phyloP scores from a whole-genome alignment of 1,140 invertebrate genomes.

The Macrotrachela quadricornifera region DNA sequence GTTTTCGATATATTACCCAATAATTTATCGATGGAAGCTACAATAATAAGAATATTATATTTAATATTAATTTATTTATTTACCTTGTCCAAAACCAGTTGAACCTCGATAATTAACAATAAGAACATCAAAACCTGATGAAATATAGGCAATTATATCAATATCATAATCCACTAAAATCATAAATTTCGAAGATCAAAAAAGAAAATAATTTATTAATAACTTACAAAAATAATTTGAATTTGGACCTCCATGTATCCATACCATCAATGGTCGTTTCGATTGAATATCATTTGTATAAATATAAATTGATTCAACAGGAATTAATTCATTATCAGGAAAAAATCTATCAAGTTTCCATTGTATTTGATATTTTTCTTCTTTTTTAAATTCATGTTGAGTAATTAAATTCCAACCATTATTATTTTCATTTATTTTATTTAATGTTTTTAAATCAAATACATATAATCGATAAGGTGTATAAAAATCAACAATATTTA shows the following conservation, averaged over 20 bases:
- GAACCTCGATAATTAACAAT: conserved; percentile 70
- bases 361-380: too few relatives aligned
- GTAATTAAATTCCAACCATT: too few relatives aligned
- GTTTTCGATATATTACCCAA: conserved; percentile 47
- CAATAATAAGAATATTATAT: too few relatives aligned
- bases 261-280: conserved; percentile 27
- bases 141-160: background rate
- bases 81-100: conserved; percentile 52
- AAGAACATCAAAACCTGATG: conserved; percentile 7
- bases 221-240: conserved; percentile 39
- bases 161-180: background rate
- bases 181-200: too few relatives aligned
- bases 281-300: conserved; percentile 1
- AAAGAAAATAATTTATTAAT: conserved; percentile 31
- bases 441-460: too few relatives aligned
- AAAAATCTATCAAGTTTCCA: too few relatives aligned
- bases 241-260: conserved; percentile 52
- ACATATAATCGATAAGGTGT: too few relatives aligned
- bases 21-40: conserved; percentile 46
- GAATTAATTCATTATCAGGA: conserved; percentile 27
- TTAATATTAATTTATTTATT: too few relatives aligned
- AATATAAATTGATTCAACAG: conserved; percentile 14
- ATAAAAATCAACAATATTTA: too few relatives aligned
- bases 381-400: too few relatives aligned
- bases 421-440: too few relatives aligned